Base-by-base conservation (phyloP, 2,888 invertebrate genomes). In the Phrixothrix hirtus region DNA sequence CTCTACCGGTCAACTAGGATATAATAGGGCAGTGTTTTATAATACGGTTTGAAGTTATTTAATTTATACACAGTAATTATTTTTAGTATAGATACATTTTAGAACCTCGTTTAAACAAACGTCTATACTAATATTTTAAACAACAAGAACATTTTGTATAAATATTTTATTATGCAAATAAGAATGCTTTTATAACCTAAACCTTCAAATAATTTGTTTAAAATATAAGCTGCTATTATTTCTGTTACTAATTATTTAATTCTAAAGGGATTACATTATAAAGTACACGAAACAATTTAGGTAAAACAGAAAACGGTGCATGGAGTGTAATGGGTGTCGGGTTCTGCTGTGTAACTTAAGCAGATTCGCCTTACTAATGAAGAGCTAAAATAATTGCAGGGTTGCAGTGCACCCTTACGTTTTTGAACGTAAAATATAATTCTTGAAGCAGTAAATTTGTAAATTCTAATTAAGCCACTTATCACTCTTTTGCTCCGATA, bases 381-480 rank as follows among this genome's bases (percentile, higher is more conserved):
- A 49, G 49, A 37, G 43, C 16, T 31, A 32, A 32, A 10, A 46
- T 46, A 48, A 48, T 48, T 41, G 48, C 13, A 11, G 29, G 34
- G 44, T 32, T 15, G 26, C 26, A 36, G 15, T 34, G 12, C 43
- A 14, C 34, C 48, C 39, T 41, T n/a, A 36, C 34, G 48, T 41
- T 48, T 48, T 48, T 48, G 41, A 48, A 48, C 41, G 41, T 48
- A 36, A 48, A 48, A 49, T 43, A 45, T 49, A 47, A 55, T 47
- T 55, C 39, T 50, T 51, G 46, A 42, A 50, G 44, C 44, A 46
- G 55, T 55, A 45, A 55, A 55, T 55, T 55, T 55, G 55, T 55
- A 55, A 55, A 55, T 55, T 45, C 46, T 55, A 55, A 55, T 55
- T 55, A 55, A 55, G 46, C 42, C 55, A 55, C 55, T 55, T 55